Percentiles rank a stretch among this genome's conserved stretches.
Evolutionary conservation across 2,113 vertebrate genomes (phyloP).

Genomic region (Lepisosteus oculatus): DNA sequence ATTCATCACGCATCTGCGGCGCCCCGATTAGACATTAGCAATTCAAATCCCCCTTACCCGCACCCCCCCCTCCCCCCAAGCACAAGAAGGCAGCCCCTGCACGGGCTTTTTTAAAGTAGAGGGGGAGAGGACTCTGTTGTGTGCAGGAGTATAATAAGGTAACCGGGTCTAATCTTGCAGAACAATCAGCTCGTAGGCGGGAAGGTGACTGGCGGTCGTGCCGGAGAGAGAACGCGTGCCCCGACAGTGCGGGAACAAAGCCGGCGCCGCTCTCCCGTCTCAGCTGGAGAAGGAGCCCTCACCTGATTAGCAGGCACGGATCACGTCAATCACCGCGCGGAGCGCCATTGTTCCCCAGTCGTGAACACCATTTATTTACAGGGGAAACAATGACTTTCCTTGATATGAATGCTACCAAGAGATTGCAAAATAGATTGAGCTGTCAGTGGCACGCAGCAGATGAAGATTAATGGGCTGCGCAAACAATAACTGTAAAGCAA

Average conservation of each 20-base stretch:
- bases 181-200: constrained; percentile 74
- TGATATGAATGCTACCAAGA: constrained; percentile 75
- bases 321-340: constrained; percentile 84
- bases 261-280: constrained; percentile 70
- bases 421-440: constrained; percentile 99
- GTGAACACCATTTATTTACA: constrained; percentile 76
- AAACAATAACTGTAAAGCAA: constrained; percentile 98
- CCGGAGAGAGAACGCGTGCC: constrained; percentile 63
- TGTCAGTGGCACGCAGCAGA: constrained; percentile 92
- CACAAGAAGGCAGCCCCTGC: constrained; percentile 49
- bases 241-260: constrained; percentile 68
- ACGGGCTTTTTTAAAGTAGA: constrained; percentile 59
- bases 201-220: constrained; percentile 63
- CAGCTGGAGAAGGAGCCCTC: constrained; percentile 87
- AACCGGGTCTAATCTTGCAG: constrained; percentile 73
- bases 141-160: constrained; percentile 63
- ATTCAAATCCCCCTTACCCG: constrained; percentile 66
- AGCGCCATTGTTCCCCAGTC: constrained; percentile 70
- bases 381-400: constrained; percentile 80
- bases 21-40: constrained; percentile 78
- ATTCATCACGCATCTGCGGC: constrained; percentile 81
- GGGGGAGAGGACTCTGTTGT: constrained; percentile 68
- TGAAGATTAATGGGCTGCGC: constrained; percentile 97
- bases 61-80: constrained; percentile 16
- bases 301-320: constrained; percentile 83